These are phyloP conservation scores for Anabas testudineus DNA, from an alignment of 2,797 vertebrate species.

Conservation along the genomic window DNA sequence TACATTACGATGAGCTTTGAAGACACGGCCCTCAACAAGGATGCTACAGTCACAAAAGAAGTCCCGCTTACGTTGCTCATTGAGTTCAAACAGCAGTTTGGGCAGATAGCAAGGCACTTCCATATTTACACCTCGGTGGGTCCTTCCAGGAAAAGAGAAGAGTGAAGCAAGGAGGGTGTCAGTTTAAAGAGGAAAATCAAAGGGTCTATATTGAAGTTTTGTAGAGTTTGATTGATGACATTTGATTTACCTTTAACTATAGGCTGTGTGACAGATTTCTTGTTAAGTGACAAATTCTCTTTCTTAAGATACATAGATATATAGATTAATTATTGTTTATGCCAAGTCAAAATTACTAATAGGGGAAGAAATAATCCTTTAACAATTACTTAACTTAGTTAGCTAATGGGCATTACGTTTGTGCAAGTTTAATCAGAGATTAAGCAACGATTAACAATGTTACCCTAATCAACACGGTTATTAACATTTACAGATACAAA, in stretches of 20 bases:
- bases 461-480: not conserved
- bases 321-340: not conserved
- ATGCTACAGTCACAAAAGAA: conserved; percentile 99
- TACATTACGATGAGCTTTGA: conserved; percentile 97
- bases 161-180: not conserved
- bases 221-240: not conserved
- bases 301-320: not conserved
- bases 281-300: not conserved
- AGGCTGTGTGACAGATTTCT: not conserved
- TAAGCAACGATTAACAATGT: not conserved
- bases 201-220: not conserved
- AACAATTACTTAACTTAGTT: not conserved
- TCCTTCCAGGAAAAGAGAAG: not conserved
- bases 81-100: conserved; percentile 93
- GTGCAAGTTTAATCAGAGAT: not conserved
- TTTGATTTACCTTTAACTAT: not conserved
- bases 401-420: not conserved
- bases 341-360: not conserved
- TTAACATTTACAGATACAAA: not conserved
- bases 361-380: not conserved
- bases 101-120: conserved; percentile 93
- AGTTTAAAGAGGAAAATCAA: not conserved
- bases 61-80: conserved; percentile 95
- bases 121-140: conserved; percentile 77
- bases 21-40: conserved; percentile 96